A percentile compares a stretch with the other conserved stretches of the same genome.
Conservation (phyloP, 2,888 invertebrate species). For the Trissolcus brochymenae region DNA sequence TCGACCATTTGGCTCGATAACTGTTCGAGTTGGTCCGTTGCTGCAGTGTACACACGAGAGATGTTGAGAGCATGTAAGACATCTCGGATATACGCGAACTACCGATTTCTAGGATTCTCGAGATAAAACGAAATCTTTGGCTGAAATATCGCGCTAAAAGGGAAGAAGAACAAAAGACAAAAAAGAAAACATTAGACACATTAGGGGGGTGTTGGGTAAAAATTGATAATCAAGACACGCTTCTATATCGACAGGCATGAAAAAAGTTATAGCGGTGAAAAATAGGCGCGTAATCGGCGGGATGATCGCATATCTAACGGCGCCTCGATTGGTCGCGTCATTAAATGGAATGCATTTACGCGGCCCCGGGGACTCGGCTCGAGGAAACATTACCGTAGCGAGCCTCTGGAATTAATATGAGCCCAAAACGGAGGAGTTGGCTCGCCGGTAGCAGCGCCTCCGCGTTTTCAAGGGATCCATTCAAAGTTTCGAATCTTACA, state of each 20-base stretch:
- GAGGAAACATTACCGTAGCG: constrained; percentile 67
- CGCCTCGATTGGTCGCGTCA: constrained; percentile 72
- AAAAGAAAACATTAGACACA: neutral
- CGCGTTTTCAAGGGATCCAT: constrained; percentile 62
- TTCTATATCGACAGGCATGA: neutral
- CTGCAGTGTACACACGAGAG: constrained; percentile 52
- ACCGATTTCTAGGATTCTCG: too few relatives aligned
- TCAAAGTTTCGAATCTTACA: constrained; percentile 70
- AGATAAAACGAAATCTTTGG: constrained; percentile 11
- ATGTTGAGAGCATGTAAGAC: constrained; percentile 60
- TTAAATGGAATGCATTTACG: constrained; percentile 75
- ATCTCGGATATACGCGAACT: constrained; percentile 16
- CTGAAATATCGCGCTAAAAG: too few relatives aligned
- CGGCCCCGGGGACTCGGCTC: constrained; percentile 68
- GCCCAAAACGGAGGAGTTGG: constrained; percentile 60
- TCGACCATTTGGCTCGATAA: constrained; percentile 72
- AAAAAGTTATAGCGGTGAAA: constrained; percentile 11
- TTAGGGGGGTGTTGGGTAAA: too few relatives aligned
- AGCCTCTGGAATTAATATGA: constrained; percentile 73
- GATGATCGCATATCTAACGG: constrained; percentile 74
- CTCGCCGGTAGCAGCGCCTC: constrained; percentile 34
- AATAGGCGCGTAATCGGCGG: constrained; percentile 67
- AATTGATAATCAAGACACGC: neutral
- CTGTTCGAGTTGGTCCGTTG: constrained; percentile 66
- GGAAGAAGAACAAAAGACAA: too few relatives aligned